Base-by-base conservation (phyloP, 2,113 vertebrate species). In the Trematocara zebra region DNA sequence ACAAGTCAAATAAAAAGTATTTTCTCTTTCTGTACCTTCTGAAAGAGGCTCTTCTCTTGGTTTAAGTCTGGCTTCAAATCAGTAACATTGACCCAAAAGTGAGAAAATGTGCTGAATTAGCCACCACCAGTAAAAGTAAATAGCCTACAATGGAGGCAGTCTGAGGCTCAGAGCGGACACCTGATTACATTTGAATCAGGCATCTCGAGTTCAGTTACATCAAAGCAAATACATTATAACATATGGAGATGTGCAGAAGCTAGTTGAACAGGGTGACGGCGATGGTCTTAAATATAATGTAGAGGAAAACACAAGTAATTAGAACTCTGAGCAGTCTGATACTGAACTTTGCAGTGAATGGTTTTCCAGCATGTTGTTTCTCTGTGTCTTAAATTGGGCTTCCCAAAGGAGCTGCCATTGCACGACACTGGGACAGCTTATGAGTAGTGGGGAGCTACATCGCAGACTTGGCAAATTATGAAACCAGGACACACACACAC, bases 401-500 rank as follows among this genome's bases (percentile, higher is more conserved):
- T 88, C 84, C 74, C 31, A n/a, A 15, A 17, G 85, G 82, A 81
- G 52, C 51, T 11, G 3, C 37, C 54, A 17, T 28, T 20, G 57
- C 72, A 61, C 69, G n/a, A 87, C 85, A 72, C 18, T 35, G 72
- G 80, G 81, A 85, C 18, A 47, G 85, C 91, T 89, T 47, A 59
- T 83, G 88, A 80, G 78, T 49, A 47, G 47, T n/a, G 84, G 87
- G 78, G 74, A 85, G 81, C 85, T 47, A 85, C 89, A 61, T 56
- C 59, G 82, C 85, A 91, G 84, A 92, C 72, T 81, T 88, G 81
- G 90, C 81, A 81, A 83, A 88, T 88, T 91, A 90, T 80, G 84
- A 91, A 93, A 93, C 78, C 92, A 92, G 95, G 93, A 92, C 95
- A 93, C 78, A 81, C 76, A 90, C 78, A 31, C 69, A 33, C 23